Evolutionary conservation across 2,888 invertebrate species (phyloP).

Genomic region (Harmothoe impar): DNA sequence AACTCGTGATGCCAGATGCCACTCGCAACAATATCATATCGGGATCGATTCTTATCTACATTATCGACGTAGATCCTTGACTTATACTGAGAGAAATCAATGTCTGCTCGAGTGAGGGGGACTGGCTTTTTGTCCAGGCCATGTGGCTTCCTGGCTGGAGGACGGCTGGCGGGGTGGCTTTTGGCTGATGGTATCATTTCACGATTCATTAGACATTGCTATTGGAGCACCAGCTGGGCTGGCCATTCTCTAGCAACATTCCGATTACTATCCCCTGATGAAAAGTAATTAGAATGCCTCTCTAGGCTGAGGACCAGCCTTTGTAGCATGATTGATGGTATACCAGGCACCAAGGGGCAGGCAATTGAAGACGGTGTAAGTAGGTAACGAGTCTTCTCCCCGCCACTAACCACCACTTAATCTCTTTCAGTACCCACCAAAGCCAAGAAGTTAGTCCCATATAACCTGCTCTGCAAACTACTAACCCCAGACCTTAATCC

Average conservation of each 20-base stretch:
- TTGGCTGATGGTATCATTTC: not conserved
- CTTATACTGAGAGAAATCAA: no score
- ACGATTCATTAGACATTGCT: not conserved
- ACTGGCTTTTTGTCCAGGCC: no score
- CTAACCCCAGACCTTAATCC: no score
- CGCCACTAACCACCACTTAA: not conserved
- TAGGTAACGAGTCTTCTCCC: not conserved
- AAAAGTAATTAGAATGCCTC: constrained; percentile 24
- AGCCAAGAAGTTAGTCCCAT: not conserved
- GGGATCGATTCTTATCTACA: not conserved
- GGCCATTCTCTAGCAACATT: not conserved
- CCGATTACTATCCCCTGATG: constrained; percentile 12
- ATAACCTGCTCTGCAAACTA: not conserved
- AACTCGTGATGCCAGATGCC: not conserved
- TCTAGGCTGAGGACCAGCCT: not conserved
- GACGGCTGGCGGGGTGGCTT: no score
- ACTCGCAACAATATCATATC: not conserved
- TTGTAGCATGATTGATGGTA: constrained; percentile 1
- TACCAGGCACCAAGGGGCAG: not conserved
- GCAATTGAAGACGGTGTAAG: not conserved
- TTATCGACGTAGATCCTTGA: not conserved
- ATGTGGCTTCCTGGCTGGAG: no score
- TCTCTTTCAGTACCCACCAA: constrained; percentile 7
- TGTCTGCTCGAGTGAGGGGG: no score
- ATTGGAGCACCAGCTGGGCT: not conserved